Conservation (phyloP, 2,113 vertebrate genomes). For the Psephotus haematonotus region DNA sequence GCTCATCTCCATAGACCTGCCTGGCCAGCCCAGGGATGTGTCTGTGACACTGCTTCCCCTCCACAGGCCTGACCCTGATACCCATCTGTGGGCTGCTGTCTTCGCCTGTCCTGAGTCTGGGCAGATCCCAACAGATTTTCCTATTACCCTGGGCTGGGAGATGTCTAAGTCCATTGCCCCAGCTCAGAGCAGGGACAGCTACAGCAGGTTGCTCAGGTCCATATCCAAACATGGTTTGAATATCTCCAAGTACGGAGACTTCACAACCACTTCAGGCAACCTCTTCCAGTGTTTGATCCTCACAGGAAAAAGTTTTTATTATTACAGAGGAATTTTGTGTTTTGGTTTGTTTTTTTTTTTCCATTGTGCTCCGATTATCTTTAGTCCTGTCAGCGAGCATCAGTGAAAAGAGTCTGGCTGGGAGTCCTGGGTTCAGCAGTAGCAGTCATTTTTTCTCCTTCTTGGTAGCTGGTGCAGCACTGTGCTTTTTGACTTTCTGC, state of each 20-base stretch:
- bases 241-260: not conserved
- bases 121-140: not conserved
- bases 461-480: no score
- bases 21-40: not conserved
- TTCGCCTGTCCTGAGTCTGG: not conserved
- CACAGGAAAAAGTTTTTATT: not conserved
- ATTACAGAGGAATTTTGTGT: not conserved
- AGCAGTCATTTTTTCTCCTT: no score
- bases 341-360: not conserved
- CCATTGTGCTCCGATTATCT: not conserved
- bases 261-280: not conserved
- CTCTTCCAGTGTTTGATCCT: not conserved
- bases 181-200: not conserved
- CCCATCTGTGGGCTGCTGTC: accelerated
- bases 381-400: not conserved
- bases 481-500: no score
- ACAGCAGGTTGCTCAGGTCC: not conserved
- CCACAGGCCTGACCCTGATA: not conserved
- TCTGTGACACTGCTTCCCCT: not conserved
- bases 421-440: no score
- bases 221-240: not conserved
- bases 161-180: not conserved
- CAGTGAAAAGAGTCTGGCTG: not conserved
- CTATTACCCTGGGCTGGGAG: no score
- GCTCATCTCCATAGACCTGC: not conserved